Conservation (phyloP, 2,888 invertebrate genomes). For the Palloptera scutellata region DNA sequence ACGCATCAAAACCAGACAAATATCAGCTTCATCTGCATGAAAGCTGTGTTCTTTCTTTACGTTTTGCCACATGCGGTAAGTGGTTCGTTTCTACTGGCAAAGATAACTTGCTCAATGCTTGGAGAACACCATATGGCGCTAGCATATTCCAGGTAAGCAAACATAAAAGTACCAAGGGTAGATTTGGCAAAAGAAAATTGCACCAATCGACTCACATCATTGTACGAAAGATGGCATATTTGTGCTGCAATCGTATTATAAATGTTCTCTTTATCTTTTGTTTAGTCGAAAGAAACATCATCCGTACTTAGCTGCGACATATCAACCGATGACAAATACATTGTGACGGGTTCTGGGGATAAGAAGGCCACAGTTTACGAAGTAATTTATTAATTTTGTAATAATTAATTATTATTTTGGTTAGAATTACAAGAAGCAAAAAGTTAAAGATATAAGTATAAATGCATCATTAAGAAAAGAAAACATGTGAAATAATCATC, state of each 20-base stretch:
- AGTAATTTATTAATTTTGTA: conserved; percentile 78
- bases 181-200: no score
- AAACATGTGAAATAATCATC: conserved; percentile 11
- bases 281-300: conserved; percentile 94
- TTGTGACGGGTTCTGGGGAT: conserved; percentile 97
- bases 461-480: conserved; percentile 21
- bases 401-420: conserved; percentile 8
- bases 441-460: conserved; percentile 2
- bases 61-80: conserved; percentile 95
- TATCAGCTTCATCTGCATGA: conserved; percentile 97
- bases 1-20: conserved; percentile 90
- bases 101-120: conserved; percentile 96
- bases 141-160: conserved; percentile 92
- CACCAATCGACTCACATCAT: no score
- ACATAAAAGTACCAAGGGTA: no score
- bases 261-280: conserved; percentile 17
- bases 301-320: conserved; percentile 99
- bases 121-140: conserved; percentile 98
- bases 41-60: conserved; percentile 93
- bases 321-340: conserved; percentile 96
- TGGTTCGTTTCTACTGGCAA: conserved; percentile 99
- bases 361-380: conserved; percentile 98
- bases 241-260: neutral
- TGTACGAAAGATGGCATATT: no score
- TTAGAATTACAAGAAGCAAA: conserved; percentile 17